Evolutionary conservation across 2,113 vertebrate species (phyloP), one percentile per base, ranked within the genome.

Genomic region (Zosterops pallidus): DNA sequence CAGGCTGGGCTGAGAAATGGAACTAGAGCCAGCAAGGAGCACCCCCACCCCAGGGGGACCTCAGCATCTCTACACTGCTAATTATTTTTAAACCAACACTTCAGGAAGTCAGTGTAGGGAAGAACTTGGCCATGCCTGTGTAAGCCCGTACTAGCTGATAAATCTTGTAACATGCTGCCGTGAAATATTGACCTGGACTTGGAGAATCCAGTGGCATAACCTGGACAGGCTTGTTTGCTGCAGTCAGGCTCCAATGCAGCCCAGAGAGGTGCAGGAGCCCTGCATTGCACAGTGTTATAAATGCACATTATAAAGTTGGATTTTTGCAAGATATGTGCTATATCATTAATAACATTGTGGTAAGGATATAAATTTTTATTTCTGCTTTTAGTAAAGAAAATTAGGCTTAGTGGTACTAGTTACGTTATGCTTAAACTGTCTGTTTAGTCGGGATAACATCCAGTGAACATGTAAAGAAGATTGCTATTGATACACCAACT

Each of bases 151-250:
- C 9, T 23, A 22, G 12, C 39, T 52, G 75, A 35, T 13, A 20
- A 69, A 56, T 14, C 12, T 1, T 15, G 7, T 62, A 16, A 39
- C 0, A 1, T 22, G 6, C 9, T 49, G 55, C 6, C 2, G 2
- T 17, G 35, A 47, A 84, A 47, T n/a, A 42, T 47, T 69, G 72
- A 56, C n/a, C 25, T 56, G 1, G 1, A 5, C 28, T 37, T 87
- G 56, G 37, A 56, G 39, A 57, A 37, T 15, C 9, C 69, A 42
- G 24, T 3, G 3, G 44, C 26, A 62, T 35, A 64, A 12, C 14
- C 39, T n/a, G 18, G 37, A 53, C 22, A 11, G 6, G 11, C 21
- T 46, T 1, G 1, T 12, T 84, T 78, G 21, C 55, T 57, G 33
- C 60, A n/a, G 37, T 2, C 14, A 17, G 37, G 57, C 59, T 63